Percentiles rank a stretch among this genome's conserved stretches.
phyloP scores from a whole-genome alignment of 2,797 vertebrate genomes.

The Brotula barbata region DNA sequence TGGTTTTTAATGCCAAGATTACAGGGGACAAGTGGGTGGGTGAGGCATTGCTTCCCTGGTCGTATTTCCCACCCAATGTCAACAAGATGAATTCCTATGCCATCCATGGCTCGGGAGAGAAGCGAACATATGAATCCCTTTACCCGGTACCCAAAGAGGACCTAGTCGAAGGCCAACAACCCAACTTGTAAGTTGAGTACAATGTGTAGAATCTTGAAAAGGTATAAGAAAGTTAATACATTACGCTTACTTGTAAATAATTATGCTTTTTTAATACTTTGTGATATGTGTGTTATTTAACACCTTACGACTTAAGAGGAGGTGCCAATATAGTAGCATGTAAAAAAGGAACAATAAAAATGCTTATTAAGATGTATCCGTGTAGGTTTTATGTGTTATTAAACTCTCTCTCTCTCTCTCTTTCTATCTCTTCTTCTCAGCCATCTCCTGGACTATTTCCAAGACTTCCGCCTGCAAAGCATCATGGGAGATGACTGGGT shows the following conservation, averaged over 20 bases:
- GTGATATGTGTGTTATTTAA: too few species aligned
- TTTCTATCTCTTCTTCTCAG: slow-evolving; percentile 47
- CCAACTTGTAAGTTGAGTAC: slow-evolving; percentile 75
- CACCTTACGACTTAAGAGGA: too few species aligned
- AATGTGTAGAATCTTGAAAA: not conserved
- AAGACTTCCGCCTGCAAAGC: slow-evolving; percentile 77
- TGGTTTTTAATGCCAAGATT: slow-evolving; percentile 70
- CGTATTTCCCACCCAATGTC: slow-evolving; percentile 77
- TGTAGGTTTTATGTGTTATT: not conserved
- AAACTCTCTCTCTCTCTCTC: slow-evolving; percentile 10
- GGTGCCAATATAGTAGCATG: not conserved
- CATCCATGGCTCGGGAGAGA: slow-evolving; percentile 75
- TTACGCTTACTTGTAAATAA: too few species aligned
- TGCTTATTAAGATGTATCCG: not conserved
- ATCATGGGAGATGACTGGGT: slow-evolving; percentile 81
- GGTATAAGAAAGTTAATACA: too few species aligned
- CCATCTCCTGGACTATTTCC: slow-evolving; percentile 79
- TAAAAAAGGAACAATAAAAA: too few species aligned
- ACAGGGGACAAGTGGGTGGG: slow-evolving; percentile 67
- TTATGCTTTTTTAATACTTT: too few species aligned
- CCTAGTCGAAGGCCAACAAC: slow-evolving; percentile 62
- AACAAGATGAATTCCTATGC: slow-evolving; percentile 82
- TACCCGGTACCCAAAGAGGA: slow-evolving; percentile 75
- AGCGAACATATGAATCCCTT: slow-evolving; percentile 74
- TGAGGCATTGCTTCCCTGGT: slow-evolving; percentile 73